Evolutionary conservation across 1,140 invertebrate genomes (phyloP).

Genomic region (Magallana gigas): DNA sequence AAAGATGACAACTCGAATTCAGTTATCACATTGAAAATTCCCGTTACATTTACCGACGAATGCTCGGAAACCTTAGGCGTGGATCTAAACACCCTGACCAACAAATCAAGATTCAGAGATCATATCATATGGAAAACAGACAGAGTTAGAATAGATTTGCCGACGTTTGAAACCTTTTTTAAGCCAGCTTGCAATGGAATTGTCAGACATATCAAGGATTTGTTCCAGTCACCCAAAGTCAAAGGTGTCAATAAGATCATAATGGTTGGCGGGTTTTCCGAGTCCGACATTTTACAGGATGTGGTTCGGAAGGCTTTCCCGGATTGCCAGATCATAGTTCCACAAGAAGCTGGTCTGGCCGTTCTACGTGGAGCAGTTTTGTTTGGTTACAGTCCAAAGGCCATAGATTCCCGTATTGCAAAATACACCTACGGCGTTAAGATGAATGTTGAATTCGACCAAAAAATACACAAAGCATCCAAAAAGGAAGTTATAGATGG

Average conservation of each 20-base stretch:
- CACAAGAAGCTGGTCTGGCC: constrained; percentile 56
- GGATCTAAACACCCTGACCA: constrained; percentile 16
- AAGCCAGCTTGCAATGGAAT: constrained; percentile 47
- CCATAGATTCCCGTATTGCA: constrained; percentile 54
- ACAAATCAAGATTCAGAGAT: constrained; percentile 39
- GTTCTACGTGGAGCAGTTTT: constrained; percentile 64
- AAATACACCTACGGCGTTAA: constrained; percentile 61
- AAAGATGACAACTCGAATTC: background rate
- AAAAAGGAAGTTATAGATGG: constrained; percentile 42
- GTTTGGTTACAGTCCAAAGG: constrained; percentile 60
- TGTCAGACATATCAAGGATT: constrained; percentile 43
- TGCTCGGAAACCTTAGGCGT: background rate
- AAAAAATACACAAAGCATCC: constrained; percentile 37
- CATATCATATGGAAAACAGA: constrained; percentile 51
- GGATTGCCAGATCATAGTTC: constrained; percentile 50
- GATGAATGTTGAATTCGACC: constrained; percentile 52
- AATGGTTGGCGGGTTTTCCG: constrained; percentile 63
- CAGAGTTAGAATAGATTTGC: constrained; percentile 59
- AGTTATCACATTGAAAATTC: constrained; percentile 45
- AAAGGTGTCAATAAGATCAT: constrained; percentile 51
- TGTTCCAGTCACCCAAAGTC: constrained; percentile 36
- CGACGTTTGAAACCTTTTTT: constrained; percentile 54
- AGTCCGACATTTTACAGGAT: constrained; percentile 54
- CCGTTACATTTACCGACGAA: constrained; percentile 28
- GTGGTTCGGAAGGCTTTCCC: constrained; percentile 49